Evolutionary conservation across 2,888 invertebrate genomes (phyloP), one percentile per base, ranked within the genome.

Genomic region (Dastarcus helophoroides): DNA sequence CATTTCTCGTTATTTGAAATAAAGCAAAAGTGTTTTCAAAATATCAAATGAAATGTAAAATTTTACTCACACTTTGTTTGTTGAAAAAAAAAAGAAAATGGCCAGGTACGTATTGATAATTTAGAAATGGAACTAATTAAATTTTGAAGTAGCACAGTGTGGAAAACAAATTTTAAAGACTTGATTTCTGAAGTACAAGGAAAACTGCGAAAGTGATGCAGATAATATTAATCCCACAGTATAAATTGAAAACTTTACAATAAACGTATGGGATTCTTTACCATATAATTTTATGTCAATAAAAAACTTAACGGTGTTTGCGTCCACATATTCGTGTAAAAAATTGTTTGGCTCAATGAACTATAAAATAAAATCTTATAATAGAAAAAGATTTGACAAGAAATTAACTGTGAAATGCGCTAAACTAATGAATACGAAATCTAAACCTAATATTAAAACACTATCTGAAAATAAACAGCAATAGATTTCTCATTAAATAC

Each of bases 201-300:
- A n/a, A n/a, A n/a, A n/a, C n/a, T n/a, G n/a, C n/a, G n/a, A n/a
- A n/a, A n/a, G n/a, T n/a, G n/a, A n/a, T n/a, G n/a, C n/a, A n/a
- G n/a, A n/a, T n/a, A n/a, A n/a, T n/a, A n/a, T n/a, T 40, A 39
- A 17, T 17, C 19, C 19, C 19, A 17, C 19, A 17, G 6, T 17
- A 17, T 7, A 17, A 17, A n/a, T 17, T 17, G 19, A 17, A 17
- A 17, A 17, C n/a, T 7, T 17, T n/a, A 17, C n/a, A 17, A 7
- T 17, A 17, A 17, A n/a, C 19, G 19, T n/a, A 17, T 17, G 19
- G 19, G 6, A 17, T 17, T 17, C 19, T 17, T 17, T n/a, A 17
- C 19, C 19, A 6, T 7, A 17, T n/a, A 17, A 17, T 17, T 17
- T 17, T 17, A 17, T n/a, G n/a, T 17, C 6, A 7, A 17, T 17